phyloP scores from a whole-genome alignment of 2,888 invertebrate genomes.

The Cosmia pyralina region DNA sequence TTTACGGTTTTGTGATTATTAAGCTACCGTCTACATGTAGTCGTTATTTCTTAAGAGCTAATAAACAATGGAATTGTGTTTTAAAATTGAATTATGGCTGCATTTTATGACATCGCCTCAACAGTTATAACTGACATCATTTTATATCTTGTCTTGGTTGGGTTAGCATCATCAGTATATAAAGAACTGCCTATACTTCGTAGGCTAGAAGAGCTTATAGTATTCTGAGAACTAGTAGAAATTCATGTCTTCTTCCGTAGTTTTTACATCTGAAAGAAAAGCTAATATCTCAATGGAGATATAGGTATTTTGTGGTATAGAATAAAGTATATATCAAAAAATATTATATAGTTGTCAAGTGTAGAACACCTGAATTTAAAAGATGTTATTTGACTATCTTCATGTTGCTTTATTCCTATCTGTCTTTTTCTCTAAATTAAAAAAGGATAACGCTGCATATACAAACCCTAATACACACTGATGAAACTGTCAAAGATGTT shows the following conservation, averaged over 20 bases:
- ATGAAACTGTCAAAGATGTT: not conserved
- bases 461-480: not conserved
- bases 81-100: conserved; percentile 16
- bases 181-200: not conserved
- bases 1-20: conserved; percentile 3
- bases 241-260: not conserved
- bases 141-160: not conserved
- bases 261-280: not conserved
- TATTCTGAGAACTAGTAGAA: not conserved
- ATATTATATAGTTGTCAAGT: not conserved
- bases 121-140: conserved; percentile 9
- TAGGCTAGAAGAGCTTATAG: not conserved
- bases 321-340: too few species aligned
- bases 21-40: not conserved
- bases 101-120: conserved; percentile 16
- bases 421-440: not conserved
- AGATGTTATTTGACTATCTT: not conserved
- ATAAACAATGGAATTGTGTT: conserved; percentile 14
- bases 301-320: too few species aligned
- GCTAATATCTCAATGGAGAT: too few species aligned
- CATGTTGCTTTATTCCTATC: not conserved
- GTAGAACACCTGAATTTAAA: not conserved
- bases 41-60: conserved; percentile 14
- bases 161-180: not conserved
- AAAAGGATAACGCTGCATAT: not conserved